These are phyloP conservation scores for Rhynchophorus ferrugineus DNA, from an alignment of 1,140 invertebrate genomes.

Conservation along the genomic window DNA sequence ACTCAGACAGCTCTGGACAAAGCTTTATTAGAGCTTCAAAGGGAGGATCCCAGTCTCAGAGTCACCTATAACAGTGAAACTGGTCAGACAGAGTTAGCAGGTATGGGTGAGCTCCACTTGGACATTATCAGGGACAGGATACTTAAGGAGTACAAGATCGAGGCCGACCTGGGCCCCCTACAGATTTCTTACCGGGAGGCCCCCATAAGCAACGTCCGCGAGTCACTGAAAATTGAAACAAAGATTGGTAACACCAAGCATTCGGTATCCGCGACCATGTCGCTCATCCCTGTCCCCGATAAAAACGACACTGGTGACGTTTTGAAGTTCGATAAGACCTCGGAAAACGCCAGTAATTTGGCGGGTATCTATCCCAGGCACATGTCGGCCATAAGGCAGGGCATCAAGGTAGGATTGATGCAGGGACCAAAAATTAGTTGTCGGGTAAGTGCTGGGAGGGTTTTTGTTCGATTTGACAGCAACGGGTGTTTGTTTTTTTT, in stretches of 20 bases:
- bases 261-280: slow-evolving; percentile 50
- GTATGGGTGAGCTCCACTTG: slow-evolving; percentile 96
- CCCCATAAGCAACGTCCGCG: slow-evolving; percentile 45
- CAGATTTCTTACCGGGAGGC: slow-evolving; percentile 91
- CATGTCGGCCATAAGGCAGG: slow-evolving; percentile 53
- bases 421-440: slow-evolving; percentile 67
- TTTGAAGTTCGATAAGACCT: slow-evolving; percentile 53
- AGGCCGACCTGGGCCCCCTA: slow-evolving; percentile 87
- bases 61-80: slow-evolving; percentile 69
- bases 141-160: slow-evolving; percentile 81
- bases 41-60: slow-evolving; percentile 90
- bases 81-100: slow-evolving; percentile 76
- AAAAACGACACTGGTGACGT: slow-evolving; percentile 34
- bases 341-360: slow-evolving; percentile 57
- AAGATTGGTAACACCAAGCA: slow-evolving; percentile 57
- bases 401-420: slow-evolving; percentile 53
- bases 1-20: slow-evolving; percentile 70
- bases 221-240: slow-evolving; percentile 53
- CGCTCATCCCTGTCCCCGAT: slow-evolving; percentile 43
- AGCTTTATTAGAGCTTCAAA: slow-evolving; percentile 75
- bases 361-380: slow-evolving; percentile 51
- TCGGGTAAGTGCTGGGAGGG: slow-evolving; percentile 44
- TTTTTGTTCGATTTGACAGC: not conserved
- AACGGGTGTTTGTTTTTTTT: not conserved
- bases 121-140: slow-evolving; percentile 90